These are phyloP conservation scores for Malurus splendens DNA, from an alignment of 2,797 vertebrate species.

Conservation along the genomic window DNA sequence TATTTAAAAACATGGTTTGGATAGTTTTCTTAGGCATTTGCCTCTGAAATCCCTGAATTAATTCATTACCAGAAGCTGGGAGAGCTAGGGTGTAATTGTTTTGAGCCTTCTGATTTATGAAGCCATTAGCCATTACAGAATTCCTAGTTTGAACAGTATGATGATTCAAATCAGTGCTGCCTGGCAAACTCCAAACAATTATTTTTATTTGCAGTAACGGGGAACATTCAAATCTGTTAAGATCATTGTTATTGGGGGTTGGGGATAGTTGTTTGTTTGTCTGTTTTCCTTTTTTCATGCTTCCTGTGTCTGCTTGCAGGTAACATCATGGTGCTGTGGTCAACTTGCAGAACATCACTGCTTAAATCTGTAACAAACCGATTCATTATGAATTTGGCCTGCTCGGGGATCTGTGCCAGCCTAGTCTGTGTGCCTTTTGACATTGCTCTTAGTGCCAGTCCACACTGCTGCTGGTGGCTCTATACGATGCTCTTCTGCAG, in stretches of 20 bases:
- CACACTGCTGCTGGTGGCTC: constrained; percentile 94
- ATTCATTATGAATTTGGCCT: constrained; percentile 94
- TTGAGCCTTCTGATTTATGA: neutral
- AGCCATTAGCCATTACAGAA: neutral
- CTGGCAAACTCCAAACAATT: neutral
- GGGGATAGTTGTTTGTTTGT: neutral
- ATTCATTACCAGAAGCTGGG: neutral
- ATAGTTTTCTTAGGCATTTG: neutral
- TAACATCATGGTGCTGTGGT: constrained; percentile 91
- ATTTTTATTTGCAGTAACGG: neutral
- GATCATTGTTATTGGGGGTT: neutral
- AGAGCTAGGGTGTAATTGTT: neutral
- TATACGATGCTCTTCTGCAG: constrained; percentile 89
- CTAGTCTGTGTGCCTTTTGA: constrained; percentile 94
- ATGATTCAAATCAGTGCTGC: neutral
- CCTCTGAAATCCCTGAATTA: neutral
- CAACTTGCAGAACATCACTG: constrained; percentile 88
- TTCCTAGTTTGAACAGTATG: neutral
- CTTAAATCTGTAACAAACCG: constrained; percentile 94
- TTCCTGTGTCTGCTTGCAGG: constrained; percentile 68
- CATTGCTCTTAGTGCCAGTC: constrained; percentile 85
- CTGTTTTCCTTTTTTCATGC: neutral
- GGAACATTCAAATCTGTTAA: neutral
- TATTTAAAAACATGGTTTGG: neutral
- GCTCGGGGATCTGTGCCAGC: constrained; percentile 90